Evolutionary conservation across 2,888 invertebrate genomes (phyloP).

Genomic region (Nomada fucata): DNA sequence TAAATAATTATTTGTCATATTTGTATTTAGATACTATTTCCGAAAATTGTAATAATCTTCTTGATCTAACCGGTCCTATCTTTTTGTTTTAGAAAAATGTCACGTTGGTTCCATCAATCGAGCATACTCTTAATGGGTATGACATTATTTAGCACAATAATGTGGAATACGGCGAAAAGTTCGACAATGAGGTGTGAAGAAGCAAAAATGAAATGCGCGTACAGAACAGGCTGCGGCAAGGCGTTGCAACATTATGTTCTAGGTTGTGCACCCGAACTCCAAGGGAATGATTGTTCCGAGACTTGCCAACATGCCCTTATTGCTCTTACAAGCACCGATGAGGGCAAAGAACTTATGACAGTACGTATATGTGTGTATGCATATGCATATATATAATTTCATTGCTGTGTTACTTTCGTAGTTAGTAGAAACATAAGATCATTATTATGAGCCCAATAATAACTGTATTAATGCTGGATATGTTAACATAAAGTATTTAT

Average conservation of each 20-base stretch:
- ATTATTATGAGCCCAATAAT: too few relatives aligned
- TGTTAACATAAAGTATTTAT: too few relatives aligned
- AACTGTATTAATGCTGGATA: background rate
- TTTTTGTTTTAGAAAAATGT: conserved; percentile 73
- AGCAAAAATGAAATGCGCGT: conserved; percentile 90
- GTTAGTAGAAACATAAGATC: background rate
- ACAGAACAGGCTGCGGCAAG: conserved; percentile 90
- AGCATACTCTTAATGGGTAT: conserved; percentile 71
- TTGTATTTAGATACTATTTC: background rate
- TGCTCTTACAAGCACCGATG: conserved; percentile 91
- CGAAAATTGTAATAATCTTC: background rate
- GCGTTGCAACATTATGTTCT: conserved; percentile 91
- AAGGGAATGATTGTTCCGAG: conserved; percentile 88
- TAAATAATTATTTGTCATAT: background rate
- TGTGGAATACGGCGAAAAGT: conserved; percentile 63
- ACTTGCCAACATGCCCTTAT: conserved; percentile 91
- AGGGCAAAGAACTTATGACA: conserved; percentile 91
- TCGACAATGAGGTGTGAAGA: conserved; percentile 86
- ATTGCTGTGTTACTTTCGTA: background rate
- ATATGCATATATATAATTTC: background rate
- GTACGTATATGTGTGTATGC: conserved; percentile 84
- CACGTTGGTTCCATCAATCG: conserved; percentile 71
- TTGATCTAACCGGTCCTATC: background rate
- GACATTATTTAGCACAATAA: conserved; percentile 64
- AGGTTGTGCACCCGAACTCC: conserved; percentile 89